Evolutionary conservation across 2,888 invertebrate genomes (phyloP).

Genomic region (Scaptomyza flava): DNA sequence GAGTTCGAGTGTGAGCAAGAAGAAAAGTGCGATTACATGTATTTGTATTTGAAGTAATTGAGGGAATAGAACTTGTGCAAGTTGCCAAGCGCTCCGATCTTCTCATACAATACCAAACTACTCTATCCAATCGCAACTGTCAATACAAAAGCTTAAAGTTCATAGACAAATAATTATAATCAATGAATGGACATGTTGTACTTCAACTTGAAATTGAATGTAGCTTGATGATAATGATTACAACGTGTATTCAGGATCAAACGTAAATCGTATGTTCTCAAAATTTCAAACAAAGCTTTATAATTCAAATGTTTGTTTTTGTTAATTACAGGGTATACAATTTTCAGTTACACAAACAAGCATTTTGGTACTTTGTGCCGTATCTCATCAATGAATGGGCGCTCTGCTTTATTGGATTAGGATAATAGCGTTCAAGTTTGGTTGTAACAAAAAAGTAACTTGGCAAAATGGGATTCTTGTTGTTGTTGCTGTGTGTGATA

Average conservation of each 20-base stretch:
- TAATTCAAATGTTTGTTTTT: too few species aligned
- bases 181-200: not conserved
- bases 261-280: too few species aligned
- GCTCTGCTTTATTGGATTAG: conserved; percentile 30
- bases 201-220: not conserved
- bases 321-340: conserved; percentile 2
- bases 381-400: conserved; percentile 57
- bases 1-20: conserved; percentile 5
- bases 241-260: too few species aligned
- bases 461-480: not conserved
- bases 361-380: conserved; percentile 25
- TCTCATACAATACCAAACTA: conserved; percentile 4
- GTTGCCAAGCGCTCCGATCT: conserved; percentile 12
- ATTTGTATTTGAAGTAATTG: not conserved
- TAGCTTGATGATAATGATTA: too few species aligned
- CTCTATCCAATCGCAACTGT: not conserved
- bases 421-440: conserved; percentile 11
- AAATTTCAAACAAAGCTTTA: too few species aligned
- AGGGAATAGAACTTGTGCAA: not conserved
- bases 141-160: not conserved
- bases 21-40: not conserved
- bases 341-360: not conserved
- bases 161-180: not conserved
- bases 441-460: conserved; percentile 9
- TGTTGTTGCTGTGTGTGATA: not conserved